Evolutionary conservation across 2,113 vertebrate species (phyloP), one percentile per base, ranked within the genome.

Genomic region (Rhinogobius similis): DNA sequence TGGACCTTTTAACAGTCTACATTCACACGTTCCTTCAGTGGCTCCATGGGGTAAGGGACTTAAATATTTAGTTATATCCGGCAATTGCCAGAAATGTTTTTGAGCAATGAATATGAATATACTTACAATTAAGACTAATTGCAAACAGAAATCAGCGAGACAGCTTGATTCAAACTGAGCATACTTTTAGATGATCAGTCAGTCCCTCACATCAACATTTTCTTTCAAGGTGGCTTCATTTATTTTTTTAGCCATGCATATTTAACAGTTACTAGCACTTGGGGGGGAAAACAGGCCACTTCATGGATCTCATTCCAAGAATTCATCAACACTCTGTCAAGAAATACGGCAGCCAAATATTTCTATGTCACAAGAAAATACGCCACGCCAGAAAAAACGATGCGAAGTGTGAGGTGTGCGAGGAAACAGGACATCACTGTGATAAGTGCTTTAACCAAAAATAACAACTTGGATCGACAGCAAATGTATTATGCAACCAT

Each of bases 221-320:
- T 79, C 74, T 88, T 76, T 72, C 85, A 83, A 86, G 74, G 73
- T 68, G 13, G 73, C 70, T 86, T 87, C 86, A 82, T 87, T 89
- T 87, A 81, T 87, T 82, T 88, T n/a, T 86, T 81, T 74, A 77
- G 65, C 78, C 81, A 80, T 87, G 82, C 84, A 90, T 88, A 90
- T 91, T 87, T 89, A 87, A 86, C 83, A 78, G 82, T 65, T 64
- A 64, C 78, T 69, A 75, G 82, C 83, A 82, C 86, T 87, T 68
- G 77, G 75, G 18, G 77, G 75, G 78, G 44, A 75, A 84, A 86
- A 82, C 73, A 80, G 78, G 73, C 82, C 81, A 88, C 81, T 88
- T 87, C 73, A 85, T 76, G 77, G 79, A 88, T 79, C 73, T 82
- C 73, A 72, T 87, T 85, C 78, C 86, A 89, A 73, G 82, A 89